Percentiles rank a stretch among this genome's conserved stretches.
Evolutionary conservation across 2,797 vertebrate species (phyloP).

Genomic region (Anisognathus igniventris): DNA sequence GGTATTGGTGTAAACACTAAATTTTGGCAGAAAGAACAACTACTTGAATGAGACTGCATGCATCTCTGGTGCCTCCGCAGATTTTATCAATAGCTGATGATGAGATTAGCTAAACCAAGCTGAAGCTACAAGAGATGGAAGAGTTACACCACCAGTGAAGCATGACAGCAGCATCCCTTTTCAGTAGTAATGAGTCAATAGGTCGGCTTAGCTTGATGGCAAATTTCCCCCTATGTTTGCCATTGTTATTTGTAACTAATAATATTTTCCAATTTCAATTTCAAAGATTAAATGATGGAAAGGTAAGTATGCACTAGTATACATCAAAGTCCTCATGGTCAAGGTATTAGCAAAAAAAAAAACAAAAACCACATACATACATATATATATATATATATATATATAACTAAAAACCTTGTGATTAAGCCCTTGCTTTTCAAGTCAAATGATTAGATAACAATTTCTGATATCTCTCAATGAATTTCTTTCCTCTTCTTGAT

Average conservation of each 20-base stretch:
- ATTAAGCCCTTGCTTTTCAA: neutral
- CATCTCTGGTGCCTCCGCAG: neutral
- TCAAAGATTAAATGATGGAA: neutral
- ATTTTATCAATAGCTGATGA: neutral
- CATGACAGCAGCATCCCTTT: neutral
- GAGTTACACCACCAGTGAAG: neutral
- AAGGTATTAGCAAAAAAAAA: neutral
- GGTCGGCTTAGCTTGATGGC: neutral
- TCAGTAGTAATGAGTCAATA: neutral
- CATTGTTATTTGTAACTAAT: neutral
- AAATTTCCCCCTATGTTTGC: neutral
- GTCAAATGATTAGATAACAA: neutral
- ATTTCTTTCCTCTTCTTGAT: neutral
- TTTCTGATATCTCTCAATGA: neutral
- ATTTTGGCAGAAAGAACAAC: neutral
- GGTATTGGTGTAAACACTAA: neutral
- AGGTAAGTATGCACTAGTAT: neutral
- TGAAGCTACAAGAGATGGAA: neutral
- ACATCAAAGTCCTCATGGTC: neutral
- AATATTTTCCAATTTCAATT: neutral
- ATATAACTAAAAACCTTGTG: neutral
- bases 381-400: neutral
- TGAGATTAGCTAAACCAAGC: neutral
- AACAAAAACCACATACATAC: fast-evolving
- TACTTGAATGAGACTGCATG: neutral